phyloP scores from a whole-genome alignment of 2,113 vertebrate genomes.

The Acrocephalus arundinaceus region DNA sequence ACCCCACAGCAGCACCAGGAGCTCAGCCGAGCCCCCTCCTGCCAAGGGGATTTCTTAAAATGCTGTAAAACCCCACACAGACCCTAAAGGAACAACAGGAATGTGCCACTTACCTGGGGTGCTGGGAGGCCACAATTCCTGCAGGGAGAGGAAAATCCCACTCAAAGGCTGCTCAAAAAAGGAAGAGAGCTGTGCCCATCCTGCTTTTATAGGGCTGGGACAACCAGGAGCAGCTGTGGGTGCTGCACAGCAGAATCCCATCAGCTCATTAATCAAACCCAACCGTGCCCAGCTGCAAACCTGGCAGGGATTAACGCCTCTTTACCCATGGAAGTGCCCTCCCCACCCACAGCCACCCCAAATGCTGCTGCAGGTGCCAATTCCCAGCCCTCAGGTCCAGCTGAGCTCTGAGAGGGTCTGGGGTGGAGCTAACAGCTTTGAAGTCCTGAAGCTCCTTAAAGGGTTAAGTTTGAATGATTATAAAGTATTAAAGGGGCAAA shows the following conservation, averaged over 20 bases:
- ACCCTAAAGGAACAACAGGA: fast-evolving
- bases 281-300: not conserved
- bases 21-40: fast-evolving
- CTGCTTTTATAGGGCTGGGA: not conserved
- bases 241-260: not conserved
- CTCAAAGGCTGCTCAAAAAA: fast-evolving
- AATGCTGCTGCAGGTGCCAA: not conserved
- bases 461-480: not conserved
- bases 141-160: fast-evolving
- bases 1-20: not conserved
- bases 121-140: fast-evolving
- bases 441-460: not conserved
- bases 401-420: not conserved
- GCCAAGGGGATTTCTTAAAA: fast-evolving
- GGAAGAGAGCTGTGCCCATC: fast-evolving
- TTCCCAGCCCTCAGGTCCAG: not conserved
- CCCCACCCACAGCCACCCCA: not conserved
- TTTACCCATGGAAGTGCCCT: fast-evolving
- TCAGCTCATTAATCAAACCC: fast-evolving
- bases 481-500: not conserved
- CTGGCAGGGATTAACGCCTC: fast-evolving
- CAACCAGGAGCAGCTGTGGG: not conserved
- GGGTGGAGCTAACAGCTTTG: fast-evolving
- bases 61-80: fast-evolving
- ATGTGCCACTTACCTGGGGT: fast-evolving